Percentiles rank a stretch among this genome's conserved stretches.
Evolutionary conservation across 2,797 vertebrate genomes (phyloP).

Genomic region (Ceryle rudis): DNA sequence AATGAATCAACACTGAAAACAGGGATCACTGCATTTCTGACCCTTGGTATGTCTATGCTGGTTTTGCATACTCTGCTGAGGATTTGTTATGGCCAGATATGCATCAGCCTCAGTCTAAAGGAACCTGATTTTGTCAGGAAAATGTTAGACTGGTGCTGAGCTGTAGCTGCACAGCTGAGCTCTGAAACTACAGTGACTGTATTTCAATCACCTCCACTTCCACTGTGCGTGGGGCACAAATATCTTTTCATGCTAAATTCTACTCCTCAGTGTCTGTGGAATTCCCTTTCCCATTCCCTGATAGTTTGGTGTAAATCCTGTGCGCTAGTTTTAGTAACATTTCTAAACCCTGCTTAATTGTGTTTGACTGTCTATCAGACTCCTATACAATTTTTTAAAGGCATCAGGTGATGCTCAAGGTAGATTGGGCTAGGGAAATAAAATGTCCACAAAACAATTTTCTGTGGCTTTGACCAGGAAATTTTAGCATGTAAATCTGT

Average conservation of each 20-base stretch:
- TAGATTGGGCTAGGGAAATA: neutral
- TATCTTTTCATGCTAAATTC: neutral
- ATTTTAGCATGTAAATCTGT: neutral
- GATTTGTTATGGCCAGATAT: neutral
- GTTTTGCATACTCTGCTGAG: neutral
- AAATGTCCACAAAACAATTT: neutral
- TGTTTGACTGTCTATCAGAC: neutral
- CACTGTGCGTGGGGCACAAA: neutral
- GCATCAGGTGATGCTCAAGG: neutral
- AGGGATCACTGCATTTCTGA: neutral
- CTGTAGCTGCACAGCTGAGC: neutral
- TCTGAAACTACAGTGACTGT: neutral
- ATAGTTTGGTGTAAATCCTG: neutral
- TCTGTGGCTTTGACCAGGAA: neutral
- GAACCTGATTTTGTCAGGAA: accelerated
- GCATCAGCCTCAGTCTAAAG: neutral
- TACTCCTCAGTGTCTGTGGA: neutral
- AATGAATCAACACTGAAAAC: neutral
- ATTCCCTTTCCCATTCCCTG: neutral
- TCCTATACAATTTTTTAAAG: neutral
- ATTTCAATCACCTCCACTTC: neutral
- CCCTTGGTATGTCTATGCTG: neutral
- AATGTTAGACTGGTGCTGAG: neutral
- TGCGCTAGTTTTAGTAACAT: neutral
- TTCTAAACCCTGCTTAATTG: neutral